Conservation (phyloP, 1,140 invertebrate genomes). For the Armadillidium nasatum region DNA sequence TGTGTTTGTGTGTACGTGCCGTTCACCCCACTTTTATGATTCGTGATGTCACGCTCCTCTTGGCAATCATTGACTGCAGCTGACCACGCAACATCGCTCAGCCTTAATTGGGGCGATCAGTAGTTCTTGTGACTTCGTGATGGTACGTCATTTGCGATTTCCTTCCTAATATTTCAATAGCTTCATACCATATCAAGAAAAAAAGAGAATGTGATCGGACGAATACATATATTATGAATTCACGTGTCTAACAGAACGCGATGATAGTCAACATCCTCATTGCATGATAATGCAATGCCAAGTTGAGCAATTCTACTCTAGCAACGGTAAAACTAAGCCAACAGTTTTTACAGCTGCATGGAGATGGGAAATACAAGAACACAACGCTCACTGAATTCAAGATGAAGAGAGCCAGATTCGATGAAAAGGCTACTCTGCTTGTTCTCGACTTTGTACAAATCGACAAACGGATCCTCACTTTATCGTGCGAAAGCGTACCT, state of each 20-base stretch:
- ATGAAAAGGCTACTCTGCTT: conserved; percentile 31
- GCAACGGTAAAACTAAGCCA: conserved; percentile 27
- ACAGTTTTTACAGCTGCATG: conserved; percentile 7
- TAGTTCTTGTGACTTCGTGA: too few species aligned
- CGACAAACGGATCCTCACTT: conserved; percentile 14
- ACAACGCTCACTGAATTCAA: conserved; percentile 32
- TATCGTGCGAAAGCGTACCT: conserved; percentile 25
- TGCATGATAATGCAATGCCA: conserved; percentile 31
- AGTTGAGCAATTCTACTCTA: conserved; percentile 27
- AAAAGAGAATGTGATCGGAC: conserved; percentile 12
- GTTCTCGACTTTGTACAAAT: conserved; percentile 27
- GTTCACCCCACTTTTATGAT: too few species aligned
- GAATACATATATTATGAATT: conserved; percentile 22
- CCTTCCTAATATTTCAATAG: not conserved
- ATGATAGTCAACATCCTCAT: conserved; percentile 25
- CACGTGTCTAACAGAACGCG: conserved; percentile 20
- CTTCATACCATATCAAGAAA: not conserved
- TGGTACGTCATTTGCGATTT: not conserved
- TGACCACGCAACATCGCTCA: too few species aligned
- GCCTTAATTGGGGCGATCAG: too few species aligned
- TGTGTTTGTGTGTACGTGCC: too few species aligned
- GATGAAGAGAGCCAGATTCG: conserved; percentile 17
- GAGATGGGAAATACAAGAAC: conserved; percentile 26
- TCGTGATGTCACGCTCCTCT: too few species aligned
- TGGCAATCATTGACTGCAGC: too few species aligned